A percentile compares a stretch with the other conserved stretches of the same genome.
Conservation (phyloP, 2,797 vertebrate genomes). For the Xiphorhynchus erythropygius region DNA sequence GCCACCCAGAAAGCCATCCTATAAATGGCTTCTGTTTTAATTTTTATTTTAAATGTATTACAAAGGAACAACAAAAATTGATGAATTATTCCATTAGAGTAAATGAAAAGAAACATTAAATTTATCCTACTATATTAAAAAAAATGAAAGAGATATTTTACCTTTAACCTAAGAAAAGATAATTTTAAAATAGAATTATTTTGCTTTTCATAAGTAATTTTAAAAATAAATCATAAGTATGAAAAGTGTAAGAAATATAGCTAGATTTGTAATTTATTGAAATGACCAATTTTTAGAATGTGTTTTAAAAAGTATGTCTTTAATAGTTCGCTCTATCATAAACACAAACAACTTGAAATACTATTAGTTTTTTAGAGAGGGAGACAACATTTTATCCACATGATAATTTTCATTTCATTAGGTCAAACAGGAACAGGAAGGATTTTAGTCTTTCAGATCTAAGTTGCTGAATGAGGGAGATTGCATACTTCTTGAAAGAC, state of each 20-base stretch:
- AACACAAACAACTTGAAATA: background rate
- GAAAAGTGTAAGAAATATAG: background rate
- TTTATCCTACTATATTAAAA: background rate
- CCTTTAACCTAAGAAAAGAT: background rate
- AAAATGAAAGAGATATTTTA: background rate
- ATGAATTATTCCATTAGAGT: background rate
- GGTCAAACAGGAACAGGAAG: background rate
- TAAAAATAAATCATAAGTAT: background rate
- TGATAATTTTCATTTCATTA: background rate
- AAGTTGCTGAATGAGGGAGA: background rate
- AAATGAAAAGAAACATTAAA: background rate
- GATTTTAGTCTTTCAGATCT: background rate
- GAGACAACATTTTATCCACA: background rate
- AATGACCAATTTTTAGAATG: background rate
- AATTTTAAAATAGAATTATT: background rate
- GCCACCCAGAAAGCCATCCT: background rate
- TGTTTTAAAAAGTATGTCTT: background rate
- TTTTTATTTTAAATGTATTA: background rate
- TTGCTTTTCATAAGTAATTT: background rate
- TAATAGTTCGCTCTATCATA: background rate
- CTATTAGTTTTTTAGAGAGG: background rate
- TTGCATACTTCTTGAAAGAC: background rate
- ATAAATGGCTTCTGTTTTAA: background rate
- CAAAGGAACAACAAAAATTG: background rate
- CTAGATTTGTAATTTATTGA: background rate